A percentile compares a stretch with the other conserved stretches of the same genome.
phyloP scores from a whole-genome alignment of 2,797 vertebrate species.

The Discoglossus pictus region DNA sequence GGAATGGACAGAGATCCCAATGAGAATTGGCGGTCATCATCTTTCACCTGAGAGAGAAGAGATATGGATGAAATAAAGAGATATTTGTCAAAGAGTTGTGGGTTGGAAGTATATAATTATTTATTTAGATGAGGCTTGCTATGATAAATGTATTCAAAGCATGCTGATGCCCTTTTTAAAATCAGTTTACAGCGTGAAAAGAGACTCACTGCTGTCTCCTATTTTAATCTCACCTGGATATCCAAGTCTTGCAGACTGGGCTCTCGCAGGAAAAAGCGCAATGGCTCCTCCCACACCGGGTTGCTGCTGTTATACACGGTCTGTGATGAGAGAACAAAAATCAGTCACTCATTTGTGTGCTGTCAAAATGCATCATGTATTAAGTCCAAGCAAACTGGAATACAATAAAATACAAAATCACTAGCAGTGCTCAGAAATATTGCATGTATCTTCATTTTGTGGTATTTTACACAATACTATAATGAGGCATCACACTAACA shows the following conservation, averaged over 20 bases:
- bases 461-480: too few relatives aligned
- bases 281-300: conserved; percentile 89
- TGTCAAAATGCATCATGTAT: too few relatives aligned
- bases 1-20: conserved; percentile 81
- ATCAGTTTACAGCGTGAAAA: neutral
- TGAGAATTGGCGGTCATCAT: conserved; percentile 78
- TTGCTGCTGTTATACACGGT: conserved; percentile 74
- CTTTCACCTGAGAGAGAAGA: conserved; percentile 77
- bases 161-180: neutral
- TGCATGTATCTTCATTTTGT: too few relatives aligned
- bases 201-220: neutral
- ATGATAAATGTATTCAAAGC: too few relatives aligned
- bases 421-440: too few relatives aligned
- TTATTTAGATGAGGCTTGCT: too few relatives aligned
- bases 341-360: too few relatives aligned
- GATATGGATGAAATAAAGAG: neutral
- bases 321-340: conserved; percentile 60
- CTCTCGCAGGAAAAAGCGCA: conserved; percentile 91
- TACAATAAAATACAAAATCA: too few relatives aligned
- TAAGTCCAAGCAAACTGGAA: too few relatives aligned
- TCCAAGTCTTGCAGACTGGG: conserved; percentile 83
- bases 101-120: too few relatives aligned
- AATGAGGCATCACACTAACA: too few relatives aligned
- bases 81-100: too few relatives aligned
- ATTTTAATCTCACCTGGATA: conserved; percentile 69